phyloP scores from a whole-genome alignment of 2,797 vertebrate species.

The Oryzias sinensis region DNA sequence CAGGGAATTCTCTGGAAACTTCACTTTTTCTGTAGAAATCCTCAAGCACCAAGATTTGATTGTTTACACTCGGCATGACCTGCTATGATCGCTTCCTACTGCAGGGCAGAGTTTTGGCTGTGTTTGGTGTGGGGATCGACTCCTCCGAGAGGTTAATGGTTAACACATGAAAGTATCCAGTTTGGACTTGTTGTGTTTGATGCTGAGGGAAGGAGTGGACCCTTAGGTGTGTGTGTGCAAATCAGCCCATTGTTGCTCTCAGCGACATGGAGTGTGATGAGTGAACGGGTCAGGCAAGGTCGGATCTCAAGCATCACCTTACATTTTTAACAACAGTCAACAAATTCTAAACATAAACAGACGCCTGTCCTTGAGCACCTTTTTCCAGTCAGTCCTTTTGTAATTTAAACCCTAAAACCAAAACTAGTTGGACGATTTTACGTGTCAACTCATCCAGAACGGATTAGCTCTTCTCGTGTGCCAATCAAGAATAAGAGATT shows the following conservation, averaged over 20 bases:
- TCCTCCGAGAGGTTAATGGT: constrained; percentile 60
- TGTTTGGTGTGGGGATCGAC: constrained; percentile 32
- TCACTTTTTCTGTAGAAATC: constrained; percentile 18
- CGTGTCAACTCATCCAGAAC: no score
- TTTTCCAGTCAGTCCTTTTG: constrained; percentile 10
- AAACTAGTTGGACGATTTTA: constrained; percentile 4
- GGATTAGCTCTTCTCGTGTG: no score
- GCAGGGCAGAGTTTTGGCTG: constrained; percentile 20
- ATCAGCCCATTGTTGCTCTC: constrained; percentile 43
- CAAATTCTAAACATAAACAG: constrained; percentile 49
- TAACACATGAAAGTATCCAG: constrained; percentile 60
- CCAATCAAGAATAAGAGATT: no score
- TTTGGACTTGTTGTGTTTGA: constrained; percentile 53
- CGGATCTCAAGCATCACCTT: constrained; percentile 60
- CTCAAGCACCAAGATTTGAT: constrained; percentile 21
- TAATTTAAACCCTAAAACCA: constrained; percentile 15
- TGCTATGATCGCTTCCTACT: constrained; percentile 41
- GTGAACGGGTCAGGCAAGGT: constrained; percentile 54
- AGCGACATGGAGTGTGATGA: constrained; percentile 44
- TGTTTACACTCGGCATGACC: constrained; percentile 38
- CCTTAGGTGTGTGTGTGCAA: constrained; percentile 35
- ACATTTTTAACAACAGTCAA: constrained; percentile 39
- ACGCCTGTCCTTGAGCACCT: constrained; percentile 5
- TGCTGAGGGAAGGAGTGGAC: constrained; percentile 37
- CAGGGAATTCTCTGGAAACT: constrained; percentile 32